Conservation (phyloP, 2,113 vertebrate genomes). For the Plectropomus leopardus region DNA sequence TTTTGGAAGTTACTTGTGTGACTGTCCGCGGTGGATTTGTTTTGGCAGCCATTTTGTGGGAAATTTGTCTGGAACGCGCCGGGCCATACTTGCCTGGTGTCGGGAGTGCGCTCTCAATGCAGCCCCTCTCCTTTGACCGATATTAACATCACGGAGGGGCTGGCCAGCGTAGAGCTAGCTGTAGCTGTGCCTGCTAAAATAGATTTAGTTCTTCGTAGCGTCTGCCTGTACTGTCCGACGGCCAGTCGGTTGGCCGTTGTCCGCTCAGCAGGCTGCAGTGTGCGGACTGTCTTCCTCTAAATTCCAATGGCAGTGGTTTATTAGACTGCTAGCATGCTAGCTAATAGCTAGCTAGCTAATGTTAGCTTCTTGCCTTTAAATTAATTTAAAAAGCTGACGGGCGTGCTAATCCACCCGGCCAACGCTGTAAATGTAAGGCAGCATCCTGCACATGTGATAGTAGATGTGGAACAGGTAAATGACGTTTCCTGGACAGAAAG, state of each 20-base stretch:
- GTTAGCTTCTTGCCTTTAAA: conserved; percentile 68
- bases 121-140: conserved; percentile 79
- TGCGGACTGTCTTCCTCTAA: conserved; percentile 66
- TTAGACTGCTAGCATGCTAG: conserved; percentile 75
- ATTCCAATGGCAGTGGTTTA: conserved; percentile 71
- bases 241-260: conserved; percentile 37
- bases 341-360: conserved; percentile 67
- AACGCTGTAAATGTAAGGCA: background rate
- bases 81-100: conserved; percentile 66
- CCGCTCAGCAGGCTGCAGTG: conserved; percentile 44
- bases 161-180: conserved; percentile 69
- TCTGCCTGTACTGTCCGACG: conserved; percentile 39
- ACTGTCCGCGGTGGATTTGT: conserved; percentile 69
- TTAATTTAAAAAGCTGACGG: conserved; percentile 41
- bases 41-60: conserved; percentile 89
- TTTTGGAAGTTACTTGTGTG: background rate
- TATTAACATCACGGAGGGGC: conserved; percentile 76
- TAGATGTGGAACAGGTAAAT: background rate
- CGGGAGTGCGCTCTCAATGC: conserved; percentile 82
- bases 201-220: conserved; percentile 46
- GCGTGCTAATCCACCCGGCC: background rate
- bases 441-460: background rate
- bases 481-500: background rate
- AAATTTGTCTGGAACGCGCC: conserved; percentile 70
- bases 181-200: conserved; percentile 67